phyloP scores from a whole-genome alignment of 2,797 vertebrate species.

The Falco novaeseelandiae region DNA sequence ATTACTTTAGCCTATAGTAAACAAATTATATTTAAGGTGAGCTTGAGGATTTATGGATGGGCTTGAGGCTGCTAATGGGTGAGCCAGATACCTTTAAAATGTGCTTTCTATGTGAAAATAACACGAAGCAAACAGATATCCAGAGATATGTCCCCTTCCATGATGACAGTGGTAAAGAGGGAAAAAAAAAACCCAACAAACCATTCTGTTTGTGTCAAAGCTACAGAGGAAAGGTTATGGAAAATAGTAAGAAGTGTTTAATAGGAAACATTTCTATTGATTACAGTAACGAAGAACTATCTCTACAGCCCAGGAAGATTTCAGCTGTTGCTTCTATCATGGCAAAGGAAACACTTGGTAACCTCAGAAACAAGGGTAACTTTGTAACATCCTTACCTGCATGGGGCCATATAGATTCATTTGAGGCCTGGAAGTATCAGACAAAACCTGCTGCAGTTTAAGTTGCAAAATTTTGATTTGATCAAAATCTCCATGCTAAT shows the following conservation, averaged over 20 bases:
- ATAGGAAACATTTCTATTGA: neutral
- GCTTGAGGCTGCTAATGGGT: neutral
- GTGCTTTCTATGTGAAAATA: neutral
- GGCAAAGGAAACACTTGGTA: neutral
- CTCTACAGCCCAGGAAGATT: neutral
- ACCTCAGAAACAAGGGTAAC: neutral
- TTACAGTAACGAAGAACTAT: neutral
- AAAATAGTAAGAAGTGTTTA: neutral
- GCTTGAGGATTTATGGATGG: neutral
- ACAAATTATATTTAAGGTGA: neutral
- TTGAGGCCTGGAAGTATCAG: neutral
- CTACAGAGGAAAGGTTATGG: neutral
- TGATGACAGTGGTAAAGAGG: neutral
- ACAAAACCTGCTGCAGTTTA: neutral
- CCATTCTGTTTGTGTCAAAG: neutral
- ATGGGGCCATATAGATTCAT: neutral
- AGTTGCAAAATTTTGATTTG: neutral
- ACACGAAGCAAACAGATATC: neutral
- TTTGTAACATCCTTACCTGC: neutral
- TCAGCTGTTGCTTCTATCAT: neutral
- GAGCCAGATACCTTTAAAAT: neutral
- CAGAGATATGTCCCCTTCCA: neutral
- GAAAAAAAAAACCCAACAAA: neutral
- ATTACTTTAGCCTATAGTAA: neutral
- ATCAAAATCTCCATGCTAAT: neutral